phyloP scores from a whole-genome alignment of 2,113 vertebrate species.

The Petaurus breviceps region DNA sequence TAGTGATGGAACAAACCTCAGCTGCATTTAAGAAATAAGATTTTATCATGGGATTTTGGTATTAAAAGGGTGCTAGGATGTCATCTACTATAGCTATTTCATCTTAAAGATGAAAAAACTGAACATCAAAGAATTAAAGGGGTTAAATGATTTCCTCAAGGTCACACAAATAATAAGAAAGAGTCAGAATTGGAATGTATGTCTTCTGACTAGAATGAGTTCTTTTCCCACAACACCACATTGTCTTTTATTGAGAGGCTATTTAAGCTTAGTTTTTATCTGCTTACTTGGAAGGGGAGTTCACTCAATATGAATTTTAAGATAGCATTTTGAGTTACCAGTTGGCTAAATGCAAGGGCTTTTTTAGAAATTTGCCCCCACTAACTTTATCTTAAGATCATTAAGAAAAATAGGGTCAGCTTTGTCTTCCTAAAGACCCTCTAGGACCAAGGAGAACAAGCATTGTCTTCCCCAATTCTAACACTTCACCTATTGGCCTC shows the following conservation, averaged over 20 bases:
- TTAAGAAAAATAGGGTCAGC: not conserved
- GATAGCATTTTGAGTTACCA: not conserved
- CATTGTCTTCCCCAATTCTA: not conserved
- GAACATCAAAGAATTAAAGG: not conserved
- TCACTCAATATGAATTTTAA: not conserved
- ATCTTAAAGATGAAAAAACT: not conserved
- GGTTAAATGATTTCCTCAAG: not conserved
- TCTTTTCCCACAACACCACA: not conserved
- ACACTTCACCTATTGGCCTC: not conserved
- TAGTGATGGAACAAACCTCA: not conserved
- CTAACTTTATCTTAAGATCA: not conserved
- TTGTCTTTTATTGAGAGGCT: not conserved
- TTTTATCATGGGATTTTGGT: not conserved
- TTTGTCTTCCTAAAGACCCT: not conserved
- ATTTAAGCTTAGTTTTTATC: not conserved
- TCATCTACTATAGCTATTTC: not conserved
- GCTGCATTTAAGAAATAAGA: not conserved
- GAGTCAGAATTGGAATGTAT: not conserved
- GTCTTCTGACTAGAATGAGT: not conserved
- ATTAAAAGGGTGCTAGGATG: not conserved
- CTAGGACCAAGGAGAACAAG: not conserved
- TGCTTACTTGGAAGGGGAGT: not conserved
- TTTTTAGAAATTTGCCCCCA: not conserved
- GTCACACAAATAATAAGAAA: not conserved
- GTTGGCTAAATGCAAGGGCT: not conserved